These are phyloP conservation scores for Pammene aurita DNA, from an alignment of 2,888 invertebrate genomes.

Conservation along the genomic window DNA sequence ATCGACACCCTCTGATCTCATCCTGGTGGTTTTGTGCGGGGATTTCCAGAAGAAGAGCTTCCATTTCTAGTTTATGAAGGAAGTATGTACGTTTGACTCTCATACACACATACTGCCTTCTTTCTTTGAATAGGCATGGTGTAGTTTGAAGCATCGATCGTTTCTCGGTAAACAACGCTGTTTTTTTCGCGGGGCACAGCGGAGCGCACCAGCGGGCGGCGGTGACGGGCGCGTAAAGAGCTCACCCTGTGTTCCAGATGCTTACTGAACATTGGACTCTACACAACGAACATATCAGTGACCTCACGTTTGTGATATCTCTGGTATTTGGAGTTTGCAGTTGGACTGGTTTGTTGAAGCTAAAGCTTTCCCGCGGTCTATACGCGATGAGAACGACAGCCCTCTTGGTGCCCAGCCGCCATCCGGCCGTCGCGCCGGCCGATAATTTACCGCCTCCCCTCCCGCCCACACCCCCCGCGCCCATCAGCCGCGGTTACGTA, in stretches of 20 bases:
- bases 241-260: slow-evolving; percentile 33
- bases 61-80: neutral
- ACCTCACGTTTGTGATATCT: slow-evolving; percentile 31
- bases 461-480: slow-evolving; percentile 45
- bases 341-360: slow-evolving; percentile 1
- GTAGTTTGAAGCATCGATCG: slow-evolving; percentile 15
- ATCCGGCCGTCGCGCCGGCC: slow-evolving; percentile 46
- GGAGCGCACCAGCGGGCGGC: slow-evolving; percentile 59
- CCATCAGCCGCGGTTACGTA: slow-evolving; percentile 54
- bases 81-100: slow-evolving; percentile 2
- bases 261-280: neutral
- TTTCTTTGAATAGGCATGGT: slow-evolving; percentile 9
- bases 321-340: neutral
- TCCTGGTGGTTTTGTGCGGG: slow-evolving; percentile 1
- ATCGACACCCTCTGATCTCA: slow-evolving; percentile 7
- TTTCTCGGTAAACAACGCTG: slow-evolving; percentile 19
- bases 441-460: slow-evolving; percentile 47
- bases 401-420: slow-evolving; percentile 40
- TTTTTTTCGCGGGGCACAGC: slow-evolving; percentile 45
- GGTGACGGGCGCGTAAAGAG: slow-evolving; percentile 66
- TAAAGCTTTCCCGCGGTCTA: neutral
- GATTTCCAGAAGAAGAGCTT: slow-evolving; percentile 12
- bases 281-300: neutral
- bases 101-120: slow-evolving; percentile 24
- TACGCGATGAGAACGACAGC: neutral